Base-by-base conservation (phyloP, 2,113 vertebrate genomes). In the Neopipo cinnamomea region DNA sequence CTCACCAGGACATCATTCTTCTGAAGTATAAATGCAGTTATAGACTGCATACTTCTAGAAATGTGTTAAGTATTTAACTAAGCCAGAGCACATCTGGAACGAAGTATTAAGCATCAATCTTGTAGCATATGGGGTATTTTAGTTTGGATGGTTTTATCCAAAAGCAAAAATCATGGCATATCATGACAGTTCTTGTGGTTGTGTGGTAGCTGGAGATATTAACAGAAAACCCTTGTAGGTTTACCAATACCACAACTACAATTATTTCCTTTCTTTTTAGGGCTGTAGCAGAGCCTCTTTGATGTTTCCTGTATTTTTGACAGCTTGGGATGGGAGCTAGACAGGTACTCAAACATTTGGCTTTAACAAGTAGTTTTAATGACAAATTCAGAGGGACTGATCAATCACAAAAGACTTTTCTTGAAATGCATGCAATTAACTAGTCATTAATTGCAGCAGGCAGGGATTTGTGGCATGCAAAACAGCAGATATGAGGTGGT, bases 1-100 rank as follows among this genome's bases (percentile, higher is more conserved):
- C 61, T 86, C 93, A 89, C 85, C 73, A 85, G 52, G 55, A 75
- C 59, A 68, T 81, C 52, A 19, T 67, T 95, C 91, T 72, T 94
- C 77, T 93, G 83, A 91, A 89, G 83, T 65, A 73, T 61, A 85
- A 91, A 88, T 84, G 80, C 86, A 93, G 62, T 93, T 86, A 89
- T 2, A 81, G 92, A 6, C 85, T 77, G 41, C 72, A 53, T 92
- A 89, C 28, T 88, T 96, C 42, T 50, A 63, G 62, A 93, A 96
- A 88, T 81, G 85, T 94, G 95, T 96, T 93, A 96, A 94, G 91
- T 93, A 91, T 96, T 93, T 87, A 61, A 94, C 92, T 75, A 58
- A 95, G 91, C 91, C 85, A 81, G 86, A 85, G 65, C 73, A 79
- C 95, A 95, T 95, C 95, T 97, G 95, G 89, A 93, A 92, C 6